Conservation (phyloP, 2,888 invertebrate genomes). For the Nesidiocoris tenuis region DNA sequence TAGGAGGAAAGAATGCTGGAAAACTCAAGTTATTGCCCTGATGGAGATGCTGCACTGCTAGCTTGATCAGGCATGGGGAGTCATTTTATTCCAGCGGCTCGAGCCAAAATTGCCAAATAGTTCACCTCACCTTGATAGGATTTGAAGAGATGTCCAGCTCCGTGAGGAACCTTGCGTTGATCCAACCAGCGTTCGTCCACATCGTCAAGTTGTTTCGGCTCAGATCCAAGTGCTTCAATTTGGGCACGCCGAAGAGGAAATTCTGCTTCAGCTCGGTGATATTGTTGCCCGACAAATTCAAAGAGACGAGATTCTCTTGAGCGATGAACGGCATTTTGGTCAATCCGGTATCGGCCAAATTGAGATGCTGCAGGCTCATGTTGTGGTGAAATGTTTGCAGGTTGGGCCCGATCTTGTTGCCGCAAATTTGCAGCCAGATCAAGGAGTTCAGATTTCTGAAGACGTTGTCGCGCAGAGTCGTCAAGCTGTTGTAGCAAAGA, state of each 20-base stretch:
- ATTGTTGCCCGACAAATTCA: constrained; percentile 77
- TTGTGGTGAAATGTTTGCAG: constrained; percentile 85
- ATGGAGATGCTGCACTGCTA: too few relatives aligned
- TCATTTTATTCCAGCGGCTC: too few relatives aligned
- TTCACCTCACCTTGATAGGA: constrained; percentile 64
- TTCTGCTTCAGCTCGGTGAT: constrained; percentile 69
- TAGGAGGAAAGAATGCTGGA: too few relatives aligned
- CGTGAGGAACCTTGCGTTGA: constrained; percentile 69
- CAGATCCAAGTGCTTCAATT: constrained; percentile 71
- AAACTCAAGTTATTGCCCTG: too few relatives aligned
- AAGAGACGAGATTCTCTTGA: constrained; percentile 71
- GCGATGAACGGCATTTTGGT: constrained; percentile 72
- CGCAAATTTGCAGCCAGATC: constrained; percentile 76
- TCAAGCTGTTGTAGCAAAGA: constrained; percentile 76
- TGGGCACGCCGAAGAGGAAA: constrained; percentile 60
- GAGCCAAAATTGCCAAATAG: too few relatives aligned
- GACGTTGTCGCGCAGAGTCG: constrained; percentile 83
- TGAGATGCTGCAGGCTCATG: constrained; percentile 74
- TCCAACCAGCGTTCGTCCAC: constrained; percentile 73
- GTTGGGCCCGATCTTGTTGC: constrained; percentile 78
- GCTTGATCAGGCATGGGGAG: too few relatives aligned
- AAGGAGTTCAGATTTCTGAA: constrained; percentile 78
- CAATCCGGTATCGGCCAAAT: constrained; percentile 74
- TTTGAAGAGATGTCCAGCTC: constrained; percentile 79
- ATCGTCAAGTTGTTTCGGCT: constrained; percentile 74